Evolutionary conservation across 2,797 vertebrate genomes (phyloP), one percentile per base, ranked within the genome.

Genomic region (Amphiprion clarkii): DNA sequence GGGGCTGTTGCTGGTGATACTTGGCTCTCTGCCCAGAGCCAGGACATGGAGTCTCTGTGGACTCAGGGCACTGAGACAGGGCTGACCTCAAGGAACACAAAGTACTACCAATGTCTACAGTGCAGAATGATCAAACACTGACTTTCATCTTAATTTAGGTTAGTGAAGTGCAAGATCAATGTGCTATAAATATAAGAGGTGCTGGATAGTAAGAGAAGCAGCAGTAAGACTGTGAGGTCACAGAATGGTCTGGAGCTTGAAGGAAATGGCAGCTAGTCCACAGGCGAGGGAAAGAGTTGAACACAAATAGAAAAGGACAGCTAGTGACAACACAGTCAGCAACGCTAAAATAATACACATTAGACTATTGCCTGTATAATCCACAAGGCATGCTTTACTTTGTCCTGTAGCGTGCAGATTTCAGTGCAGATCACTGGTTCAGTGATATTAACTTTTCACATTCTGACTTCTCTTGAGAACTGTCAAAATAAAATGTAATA

Each of bases 321-420:
- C 72, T 79, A 57, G 81, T 79, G 80, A 71, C 73, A 69, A 74
- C 59, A 78, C 23, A 73, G 71, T 71, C 74, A 68, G 62, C 71
- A 84, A 73, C 3, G 67, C 71, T 84, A 69, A 81, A 59, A 66
- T 52, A 78, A 83, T 81, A 74, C 70, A 82, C 76, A 83, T 85
- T 73, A 80, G 66, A 74, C 78, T 46, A 58, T 63, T 56, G 56
- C 29, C 59, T 79, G 77, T 36, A 42, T 53, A 64, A 75, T 66
- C 66, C 81, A 71, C 44, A 19, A 71, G 60, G 44, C 70, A 19
- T 66, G 11, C 3, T 78, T 49, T 62, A 46, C 48, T 76, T 8
- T 67, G 65, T 64, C 52, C 72, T 52, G 48, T 36, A 63, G 76
- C 49, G 12, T 23, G 27, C 14, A 27, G 19, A 69, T 55, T 49